Conservation (phyloP, 2,797 vertebrate species). For the Chaunax sp. region DNA sequence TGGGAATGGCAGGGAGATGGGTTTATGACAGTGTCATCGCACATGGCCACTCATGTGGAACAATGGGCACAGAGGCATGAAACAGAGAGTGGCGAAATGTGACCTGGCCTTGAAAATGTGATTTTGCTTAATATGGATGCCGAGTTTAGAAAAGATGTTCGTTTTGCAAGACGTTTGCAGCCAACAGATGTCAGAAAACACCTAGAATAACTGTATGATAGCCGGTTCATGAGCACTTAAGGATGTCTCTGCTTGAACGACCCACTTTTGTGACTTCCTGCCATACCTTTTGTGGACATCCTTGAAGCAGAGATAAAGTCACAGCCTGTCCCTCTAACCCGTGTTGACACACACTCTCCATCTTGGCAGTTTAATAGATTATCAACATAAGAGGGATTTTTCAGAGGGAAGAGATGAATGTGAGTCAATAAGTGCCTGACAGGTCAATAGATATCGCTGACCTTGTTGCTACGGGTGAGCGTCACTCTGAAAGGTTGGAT, state of each 20-base stretch:
- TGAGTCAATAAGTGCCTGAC: conserved; percentile 68
- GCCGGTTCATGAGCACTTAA: conserved; percentile 38
- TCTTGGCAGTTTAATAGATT: conserved; percentile 63
- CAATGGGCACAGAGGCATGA: conserved; percentile 57
- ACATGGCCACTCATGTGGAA: conserved; percentile 72
- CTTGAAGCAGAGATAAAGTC: conserved; percentile 60
- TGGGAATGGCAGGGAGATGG: conserved; percentile 28
- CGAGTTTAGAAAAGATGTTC: conserved; percentile 54
- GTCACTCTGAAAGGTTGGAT: conserved; percentile 38
- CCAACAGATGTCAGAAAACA: conserved; percentile 56
- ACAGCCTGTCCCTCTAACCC: conserved; percentile 42
- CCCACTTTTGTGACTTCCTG: conserved; percentile 23
- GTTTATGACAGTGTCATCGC: conserved; percentile 59
- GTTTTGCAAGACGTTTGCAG: conserved; percentile 41
- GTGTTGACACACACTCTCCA: conserved; percentile 41
- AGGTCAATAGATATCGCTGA: conserved; percentile 73
- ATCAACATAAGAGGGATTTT: conserved; percentile 67
- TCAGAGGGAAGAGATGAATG: conserved; percentile 68
- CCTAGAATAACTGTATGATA: conserved; percentile 24
- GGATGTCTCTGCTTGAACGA: conserved; percentile 17
- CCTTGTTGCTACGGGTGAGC: conserved; percentile 50
- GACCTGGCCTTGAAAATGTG: conserved; percentile 57
- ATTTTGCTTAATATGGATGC: conserved; percentile 58
- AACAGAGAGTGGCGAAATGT: conserved; percentile 51
- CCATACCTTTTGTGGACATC: conserved; percentile 20